phyloP scores from a whole-genome alignment of 2,113 vertebrate genomes.

The Gobiocypris rarus region DNA sequence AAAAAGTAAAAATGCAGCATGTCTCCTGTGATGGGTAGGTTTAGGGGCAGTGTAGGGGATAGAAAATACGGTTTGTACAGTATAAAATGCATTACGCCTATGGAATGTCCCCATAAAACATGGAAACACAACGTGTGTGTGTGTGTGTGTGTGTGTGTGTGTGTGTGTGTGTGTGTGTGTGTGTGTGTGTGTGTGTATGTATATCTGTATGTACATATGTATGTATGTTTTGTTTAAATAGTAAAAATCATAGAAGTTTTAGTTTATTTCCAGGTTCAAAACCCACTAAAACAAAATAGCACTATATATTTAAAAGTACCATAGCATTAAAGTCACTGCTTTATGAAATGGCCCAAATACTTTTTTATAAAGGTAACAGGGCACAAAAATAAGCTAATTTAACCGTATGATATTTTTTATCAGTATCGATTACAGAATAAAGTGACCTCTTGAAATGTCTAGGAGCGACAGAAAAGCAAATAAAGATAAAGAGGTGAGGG shows the following conservation, averaged over 20 bases:
- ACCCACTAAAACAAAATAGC: background rate
- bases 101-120: too few relatives aligned
- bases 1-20: too few relatives aligned
- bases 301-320: background rate
- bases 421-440: background rate
- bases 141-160: too few relatives aligned
- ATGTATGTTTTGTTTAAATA: background rate
- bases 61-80: too few relatives aligned
- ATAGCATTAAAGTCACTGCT: background rate
- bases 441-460: conserved; percentile 40
- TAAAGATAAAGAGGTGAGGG: conserved; percentile 21
- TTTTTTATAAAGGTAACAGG: background rate
- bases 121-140: too few relatives aligned
- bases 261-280: background rate
- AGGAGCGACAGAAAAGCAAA: conserved; percentile 27
- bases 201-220: too few relatives aligned
- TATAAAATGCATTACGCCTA: too few relatives aligned
- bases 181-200: too few relatives aligned
- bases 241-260: background rate
- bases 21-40: too few relatives aligned
- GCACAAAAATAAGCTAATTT: background rate
- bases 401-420: background rate
- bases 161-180: too few relatives aligned
- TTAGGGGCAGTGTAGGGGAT: too few relatives aligned
- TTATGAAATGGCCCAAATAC: background rate